Evolutionary conservation across 1,140 invertebrate species (phyloP), one percentile per base, ranked within the genome.

Genomic region (Camponotus floridanus): DNA sequence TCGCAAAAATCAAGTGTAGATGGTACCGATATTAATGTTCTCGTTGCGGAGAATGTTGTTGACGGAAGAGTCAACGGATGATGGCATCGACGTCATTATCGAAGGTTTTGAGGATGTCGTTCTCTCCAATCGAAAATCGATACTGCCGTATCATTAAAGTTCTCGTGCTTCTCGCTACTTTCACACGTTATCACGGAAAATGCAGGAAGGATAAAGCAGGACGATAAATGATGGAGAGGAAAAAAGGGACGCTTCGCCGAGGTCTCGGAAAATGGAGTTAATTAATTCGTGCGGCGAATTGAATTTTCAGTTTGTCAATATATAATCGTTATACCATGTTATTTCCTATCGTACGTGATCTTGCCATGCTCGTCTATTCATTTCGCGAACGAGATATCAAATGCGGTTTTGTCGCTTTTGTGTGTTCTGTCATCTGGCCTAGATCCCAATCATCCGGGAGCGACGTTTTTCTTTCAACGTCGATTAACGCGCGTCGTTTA

Each of bases 71-170:
- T 18, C 21, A 55, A 33, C 31, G 48, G 45, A n/a, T 51, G 15
- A 11, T 31, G 62, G 61, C 59, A 78, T 48, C 67, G 65, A 6
- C 68, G 51, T 11, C 68, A 59, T 74, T 62, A 55, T 73, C 68
- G 55, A 74, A 48, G 79, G 51, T 81, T 83, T 83, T 39, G 79
- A 73, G 55, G 55, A 83, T 83, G 68, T 74, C 79, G 42, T 81
- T 81, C 67, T 33, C 67, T 67, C 55, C 79, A 83, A 83, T 83
- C 79, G 79, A 83, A 74, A 83, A 83, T 83, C 79, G 79, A 83
- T 83, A 36, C 39, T 31, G 68, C 13, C 42, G 68, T 83, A 83
- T 73, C 79, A 42, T 83, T 83, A 83, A 74, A 48, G 68, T 57
- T 45, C 55, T 71, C 13, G 67, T 39, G 51, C 39, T 48, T n/a